phyloP scores from a whole-genome alignment of 2,888 invertebrate genomes.

The Globia sparganii region DNA sequence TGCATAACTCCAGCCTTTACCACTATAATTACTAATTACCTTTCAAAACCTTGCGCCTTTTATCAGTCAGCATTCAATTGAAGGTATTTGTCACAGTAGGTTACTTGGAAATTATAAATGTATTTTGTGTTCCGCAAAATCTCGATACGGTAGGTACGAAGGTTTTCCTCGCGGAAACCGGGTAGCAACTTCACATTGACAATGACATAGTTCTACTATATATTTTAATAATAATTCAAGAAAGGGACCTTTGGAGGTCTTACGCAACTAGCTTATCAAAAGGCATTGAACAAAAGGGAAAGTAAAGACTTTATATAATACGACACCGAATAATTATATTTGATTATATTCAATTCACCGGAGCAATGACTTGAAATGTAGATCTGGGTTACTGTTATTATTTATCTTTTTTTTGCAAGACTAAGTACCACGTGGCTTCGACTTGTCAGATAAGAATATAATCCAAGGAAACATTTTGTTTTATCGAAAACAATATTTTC shows the following conservation, averaged over 20 bases:
- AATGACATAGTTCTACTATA: slow-evolving; percentile 70
- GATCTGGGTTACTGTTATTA: slow-evolving; percentile 20
- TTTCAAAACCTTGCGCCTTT: slow-evolving; percentile 66
- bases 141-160: slow-evolving; percentile 73
- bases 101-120: slow-evolving; percentile 43
- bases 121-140: slow-evolving; percentile 68
- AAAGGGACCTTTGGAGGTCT: slow-evolving; percentile 58
- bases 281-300: slow-evolving; percentile 63
- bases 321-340: slow-evolving; percentile 5
- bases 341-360: not conserved
- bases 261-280: slow-evolving; percentile 54
- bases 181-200: slow-evolving; percentile 63
- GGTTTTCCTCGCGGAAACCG: slow-evolving; percentile 80
- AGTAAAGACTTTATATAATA: slow-evolving; percentile 39
- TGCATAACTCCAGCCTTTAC: slow-evolving; percentile 47
- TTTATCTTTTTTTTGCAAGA: not conserved
- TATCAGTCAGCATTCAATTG: slow-evolving; percentile 30
- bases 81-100: slow-evolving; percentile 47
- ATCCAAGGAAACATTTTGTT: not conserved
- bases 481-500: not conserved
- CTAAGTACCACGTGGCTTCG: not conserved
- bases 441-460: not conserved
- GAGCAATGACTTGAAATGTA: slow-evolving; percentile 24
- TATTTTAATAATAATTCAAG: slow-evolving; percentile 60
- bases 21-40: slow-evolving; percentile 51